phyloP scores from a whole-genome alignment of 2,888 invertebrate species.

The Standfussiana lucernea region DNA sequence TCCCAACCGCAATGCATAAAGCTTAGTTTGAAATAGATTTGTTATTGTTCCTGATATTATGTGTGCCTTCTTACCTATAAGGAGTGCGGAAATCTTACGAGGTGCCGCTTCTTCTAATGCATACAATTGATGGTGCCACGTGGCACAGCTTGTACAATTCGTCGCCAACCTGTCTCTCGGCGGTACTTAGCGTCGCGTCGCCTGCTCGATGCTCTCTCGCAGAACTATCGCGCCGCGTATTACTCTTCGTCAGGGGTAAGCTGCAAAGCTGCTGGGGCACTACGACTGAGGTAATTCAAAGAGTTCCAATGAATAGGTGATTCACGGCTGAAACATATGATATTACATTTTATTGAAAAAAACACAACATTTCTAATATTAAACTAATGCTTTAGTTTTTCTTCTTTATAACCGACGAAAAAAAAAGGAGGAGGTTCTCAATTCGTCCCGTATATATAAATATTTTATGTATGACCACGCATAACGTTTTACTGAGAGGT shows the following conservation, averaged over 20 bases:
- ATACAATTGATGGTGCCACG: constrained; percentile 11
- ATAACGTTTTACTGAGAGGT: too few species aligned
- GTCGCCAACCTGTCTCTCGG: constrained; percentile 2
- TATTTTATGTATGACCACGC: too few species aligned
- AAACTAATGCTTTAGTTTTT: neutral
- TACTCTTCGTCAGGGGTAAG: constrained; percentile 51
- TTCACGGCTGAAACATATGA: neutral
- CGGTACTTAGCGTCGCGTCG: constrained; percentile 35
- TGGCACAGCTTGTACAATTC: neutral
- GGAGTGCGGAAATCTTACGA: neutral
- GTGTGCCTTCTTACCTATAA: neutral
- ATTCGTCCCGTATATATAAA: too few species aligned
- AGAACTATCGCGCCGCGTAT: constrained; percentile 24
- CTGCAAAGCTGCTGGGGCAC: constrained; percentile 33
- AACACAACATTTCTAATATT: neutral
- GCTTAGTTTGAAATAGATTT: neutral
- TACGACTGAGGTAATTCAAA: neutral
- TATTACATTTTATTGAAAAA: neutral
- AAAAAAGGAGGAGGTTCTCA: too few species aligned
- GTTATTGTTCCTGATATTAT: neutral
- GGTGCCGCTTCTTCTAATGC: constrained; percentile 20
- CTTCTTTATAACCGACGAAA: too few species aligned
- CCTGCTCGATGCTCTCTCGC: constrained; percentile 3
- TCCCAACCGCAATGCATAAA: neutral
- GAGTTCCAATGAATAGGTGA: neutral